These are phyloP conservation scores for Aquatica leii DNA, from an alignment of 2,888 invertebrate species.

Conservation along the genomic window DNA sequence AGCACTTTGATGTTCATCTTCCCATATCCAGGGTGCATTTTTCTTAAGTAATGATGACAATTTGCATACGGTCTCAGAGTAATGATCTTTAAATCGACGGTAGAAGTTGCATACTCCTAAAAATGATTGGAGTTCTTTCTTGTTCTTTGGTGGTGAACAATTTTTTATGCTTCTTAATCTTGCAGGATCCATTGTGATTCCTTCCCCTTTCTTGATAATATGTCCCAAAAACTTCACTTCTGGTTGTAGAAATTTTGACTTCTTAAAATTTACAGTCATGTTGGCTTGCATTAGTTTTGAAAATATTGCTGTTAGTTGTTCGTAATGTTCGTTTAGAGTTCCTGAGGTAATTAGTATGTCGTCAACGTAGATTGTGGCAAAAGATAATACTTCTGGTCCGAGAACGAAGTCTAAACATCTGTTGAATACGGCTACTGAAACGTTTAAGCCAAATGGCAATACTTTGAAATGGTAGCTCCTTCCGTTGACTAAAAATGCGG, in stretches of 20 bases:
- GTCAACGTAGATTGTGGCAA: conserved; percentile 29
- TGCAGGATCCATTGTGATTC: conserved; percentile 38
- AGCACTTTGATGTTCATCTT: neutral
- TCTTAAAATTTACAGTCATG: conserved; percentile 39
- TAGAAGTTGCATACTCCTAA: conserved; percentile 30
- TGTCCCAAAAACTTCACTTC: conserved; percentile 44
- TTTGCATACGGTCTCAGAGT: neutral
- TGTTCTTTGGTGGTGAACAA: conserved; percentile 34
- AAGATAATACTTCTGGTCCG: conserved; percentile 26
- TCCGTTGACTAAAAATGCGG: conserved; percentile 41
- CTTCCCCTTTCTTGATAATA: conserved; percentile 28
- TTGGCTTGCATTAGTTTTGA: conserved; percentile 22
- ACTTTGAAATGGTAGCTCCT: no score
- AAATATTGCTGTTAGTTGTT: conserved; percentile 33
- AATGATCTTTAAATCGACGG: conserved; percentile 2
- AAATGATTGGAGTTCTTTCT: conserved; percentile 32
- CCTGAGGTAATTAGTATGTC: conserved; percentile 35
- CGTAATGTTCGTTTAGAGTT: conserved; percentile 32
- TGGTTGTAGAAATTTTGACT: conserved; percentile 37
- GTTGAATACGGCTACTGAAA: conserved; percentile 32
- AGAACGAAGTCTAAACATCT: conserved; percentile 31
- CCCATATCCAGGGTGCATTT: conserved; percentile 4
- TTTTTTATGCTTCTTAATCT: conserved; percentile 36
- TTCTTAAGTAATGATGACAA: neutral
- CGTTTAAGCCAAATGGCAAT: conserved; percentile 33